Percentiles rank a stretch among this genome's conserved stretches.
Evolutionary conservation across 2,888 invertebrate species (phyloP).

Genomic region (Anaspis maculata): DNA sequence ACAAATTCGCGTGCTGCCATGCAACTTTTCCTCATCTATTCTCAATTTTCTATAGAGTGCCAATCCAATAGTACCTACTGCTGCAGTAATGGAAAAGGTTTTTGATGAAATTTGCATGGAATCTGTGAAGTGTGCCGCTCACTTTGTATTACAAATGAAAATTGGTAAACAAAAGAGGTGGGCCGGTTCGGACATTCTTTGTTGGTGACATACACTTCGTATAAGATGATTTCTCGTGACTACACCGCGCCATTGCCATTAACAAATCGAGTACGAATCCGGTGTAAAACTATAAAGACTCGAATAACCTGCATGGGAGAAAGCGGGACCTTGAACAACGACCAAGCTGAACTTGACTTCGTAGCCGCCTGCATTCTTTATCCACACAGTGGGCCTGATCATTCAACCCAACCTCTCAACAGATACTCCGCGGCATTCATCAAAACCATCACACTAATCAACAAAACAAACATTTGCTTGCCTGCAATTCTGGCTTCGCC

Average conservation of each 20-base stretch:
- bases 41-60: too few species aligned
- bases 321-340: constrained; percentile 26
- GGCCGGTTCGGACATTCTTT: constrained; percentile 11
- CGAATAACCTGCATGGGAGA: constrained; percentile 19
- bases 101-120: constrained; percentile 7
- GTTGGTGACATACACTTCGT: constrained; percentile 11
- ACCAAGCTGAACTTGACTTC: constrained; percentile 24
- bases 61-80: too few species aligned
- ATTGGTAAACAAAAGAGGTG: constrained; percentile 7
- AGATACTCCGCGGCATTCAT: too few species aligned
- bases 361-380: constrained; percentile 21
- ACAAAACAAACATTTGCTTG: too few species aligned
- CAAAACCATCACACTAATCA: too few species aligned
- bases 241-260: too few species aligned
- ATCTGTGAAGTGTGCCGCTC: constrained; percentile 10
- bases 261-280: constrained; percentile 17
- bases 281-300: constrained; percentile 12
- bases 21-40: too few species aligned
- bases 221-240: constrained; percentile 15
- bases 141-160: constrained; percentile 12
- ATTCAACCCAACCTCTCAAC: too few species aligned
- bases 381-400: too few species aligned
- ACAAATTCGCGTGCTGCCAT: too few species aligned
- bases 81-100: constrained; percentile 1
- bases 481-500: too few species aligned